phyloP scores from a whole-genome alignment of 2,113 vertebrate genomes.

The Haemorhous mexicanus region DNA sequence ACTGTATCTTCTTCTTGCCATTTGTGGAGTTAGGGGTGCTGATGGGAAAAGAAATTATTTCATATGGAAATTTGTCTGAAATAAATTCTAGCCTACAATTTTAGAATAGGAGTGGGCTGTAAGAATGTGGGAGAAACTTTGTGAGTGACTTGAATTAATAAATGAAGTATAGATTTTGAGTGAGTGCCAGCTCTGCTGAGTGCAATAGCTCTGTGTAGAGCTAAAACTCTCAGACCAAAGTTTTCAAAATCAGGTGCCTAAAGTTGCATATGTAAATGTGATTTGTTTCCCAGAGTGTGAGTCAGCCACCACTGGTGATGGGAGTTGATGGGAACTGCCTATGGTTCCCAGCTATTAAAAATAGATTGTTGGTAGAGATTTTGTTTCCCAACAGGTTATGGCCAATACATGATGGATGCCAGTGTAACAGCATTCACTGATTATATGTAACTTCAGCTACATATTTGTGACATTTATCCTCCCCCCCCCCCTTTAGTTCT shows the following conservation, averaged over 20 bases:
- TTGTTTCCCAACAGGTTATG: background rate
- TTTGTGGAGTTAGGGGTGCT: background rate
- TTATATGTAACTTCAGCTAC: background rate
- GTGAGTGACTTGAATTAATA: constrained; percentile 13
- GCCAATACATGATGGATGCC: background rate
- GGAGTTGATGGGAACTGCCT: background rate
- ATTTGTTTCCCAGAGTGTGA: background rate
- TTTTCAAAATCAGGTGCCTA: background rate
- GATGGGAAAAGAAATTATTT: background rate
- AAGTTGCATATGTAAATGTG: background rate
- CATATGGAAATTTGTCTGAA: background rate
- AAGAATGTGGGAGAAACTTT: constrained; percentile 11
- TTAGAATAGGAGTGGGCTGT: background rate
- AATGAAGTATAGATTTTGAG: background rate
- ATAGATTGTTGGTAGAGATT: background rate
- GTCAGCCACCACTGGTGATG: background rate
- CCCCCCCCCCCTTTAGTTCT: fast-evolving
- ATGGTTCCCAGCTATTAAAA: background rate
- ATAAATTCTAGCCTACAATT: constrained; percentile 9
- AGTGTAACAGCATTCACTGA: background rate
- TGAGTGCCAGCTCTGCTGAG: background rate
- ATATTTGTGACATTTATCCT: background rate
- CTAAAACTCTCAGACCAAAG: background rate
- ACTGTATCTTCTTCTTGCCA: background rate
- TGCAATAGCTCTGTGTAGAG: background rate